Evolutionary conservation across 2,888 invertebrate species (phyloP).

Genomic region (Busseola fusca): DNA sequence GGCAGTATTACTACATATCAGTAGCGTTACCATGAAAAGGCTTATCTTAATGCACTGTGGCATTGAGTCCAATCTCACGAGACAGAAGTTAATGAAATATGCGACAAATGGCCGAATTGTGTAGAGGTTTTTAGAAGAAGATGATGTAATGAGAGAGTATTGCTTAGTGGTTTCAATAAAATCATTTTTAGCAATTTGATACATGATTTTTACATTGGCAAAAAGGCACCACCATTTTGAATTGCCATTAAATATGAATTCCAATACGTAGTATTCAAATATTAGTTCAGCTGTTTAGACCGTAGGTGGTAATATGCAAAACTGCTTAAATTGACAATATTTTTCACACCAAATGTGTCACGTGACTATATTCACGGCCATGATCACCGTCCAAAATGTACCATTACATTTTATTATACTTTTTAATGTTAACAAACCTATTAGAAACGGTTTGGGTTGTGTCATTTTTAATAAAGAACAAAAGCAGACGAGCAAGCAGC

Average conservation of each 20-base stretch:
- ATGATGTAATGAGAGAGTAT: not conserved
- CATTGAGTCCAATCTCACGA: not conserved
- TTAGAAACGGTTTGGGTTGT: conserved; percentile 1
- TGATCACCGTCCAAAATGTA: conserved; percentile 26
- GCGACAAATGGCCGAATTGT: not conserved
- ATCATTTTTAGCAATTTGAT: not conserved
- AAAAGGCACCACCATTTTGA: conserved; percentile 22
- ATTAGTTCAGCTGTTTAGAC: conserved; percentile 43
- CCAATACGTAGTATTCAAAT: conserved; percentile 8
- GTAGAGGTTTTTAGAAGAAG: not conserved
- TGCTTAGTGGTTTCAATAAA: not conserved
- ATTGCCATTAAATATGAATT: conserved; percentile 19
- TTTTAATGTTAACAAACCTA: conserved; percentile 24
- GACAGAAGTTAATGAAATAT: not conserved
- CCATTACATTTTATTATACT: conserved; percentile 10
- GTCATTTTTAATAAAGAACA: conserved; percentile 22
- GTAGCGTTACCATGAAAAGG: not conserved
- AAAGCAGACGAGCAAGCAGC: conserved; percentile 19
- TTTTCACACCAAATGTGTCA: conserved; percentile 33
- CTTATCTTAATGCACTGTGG: conserved; percentile 1
- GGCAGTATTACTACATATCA: not conserved
- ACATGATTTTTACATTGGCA: conserved; percentile 1
- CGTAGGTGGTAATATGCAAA: conserved; percentile 29
- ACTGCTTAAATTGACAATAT: conserved; percentile 10
- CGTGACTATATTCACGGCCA: conserved; percentile 30